Evolutionary conservation across 2,888 invertebrate genomes (phyloP).

Genomic region (Erebia epiphron): DNA sequence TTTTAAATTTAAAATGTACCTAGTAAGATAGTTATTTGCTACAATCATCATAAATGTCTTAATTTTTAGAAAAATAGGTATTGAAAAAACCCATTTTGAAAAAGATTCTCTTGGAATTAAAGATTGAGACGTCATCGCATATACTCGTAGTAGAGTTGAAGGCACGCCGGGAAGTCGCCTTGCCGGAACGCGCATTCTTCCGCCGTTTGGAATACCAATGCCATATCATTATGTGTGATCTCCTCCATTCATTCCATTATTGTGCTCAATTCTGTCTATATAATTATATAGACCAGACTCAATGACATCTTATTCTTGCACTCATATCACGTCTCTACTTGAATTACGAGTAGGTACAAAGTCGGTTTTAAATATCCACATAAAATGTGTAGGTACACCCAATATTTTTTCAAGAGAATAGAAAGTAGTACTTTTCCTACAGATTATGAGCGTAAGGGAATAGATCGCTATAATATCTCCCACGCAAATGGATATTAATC

Average conservation of each 20-base stretch:
- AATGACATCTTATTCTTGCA: constrained; percentile 62
- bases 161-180: constrained; percentile 67
- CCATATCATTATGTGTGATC: constrained; percentile 80
- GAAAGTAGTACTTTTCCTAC: not conserved
- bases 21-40: too few relatives aligned
- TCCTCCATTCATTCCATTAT: constrained; percentile 65
- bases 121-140: constrained; percentile 1
- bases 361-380: not conserved
- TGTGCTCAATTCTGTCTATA: constrained; percentile 61
- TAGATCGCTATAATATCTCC: too few relatives aligned
- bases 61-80: too few relatives aligned
- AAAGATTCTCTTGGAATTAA: not conserved
- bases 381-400: not conserved
- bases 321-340: constrained; percentile 61
- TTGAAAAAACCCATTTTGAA: too few relatives aligned
- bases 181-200: constrained; percentile 74
- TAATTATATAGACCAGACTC: constrained; percentile 52
- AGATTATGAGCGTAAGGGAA: too few relatives aligned
- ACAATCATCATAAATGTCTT: too few relatives aligned
- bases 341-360: constrained; percentile 48
- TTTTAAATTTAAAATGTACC: too few relatives aligned
- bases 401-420: not conserved
- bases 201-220: constrained; percentile 75
- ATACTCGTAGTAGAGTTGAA: constrained; percentile 30
- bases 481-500: too few relatives aligned